phyloP scores from a whole-genome alignment of 2,113 vertebrate species.

The Phrynocephalus versicolor region DNA sequence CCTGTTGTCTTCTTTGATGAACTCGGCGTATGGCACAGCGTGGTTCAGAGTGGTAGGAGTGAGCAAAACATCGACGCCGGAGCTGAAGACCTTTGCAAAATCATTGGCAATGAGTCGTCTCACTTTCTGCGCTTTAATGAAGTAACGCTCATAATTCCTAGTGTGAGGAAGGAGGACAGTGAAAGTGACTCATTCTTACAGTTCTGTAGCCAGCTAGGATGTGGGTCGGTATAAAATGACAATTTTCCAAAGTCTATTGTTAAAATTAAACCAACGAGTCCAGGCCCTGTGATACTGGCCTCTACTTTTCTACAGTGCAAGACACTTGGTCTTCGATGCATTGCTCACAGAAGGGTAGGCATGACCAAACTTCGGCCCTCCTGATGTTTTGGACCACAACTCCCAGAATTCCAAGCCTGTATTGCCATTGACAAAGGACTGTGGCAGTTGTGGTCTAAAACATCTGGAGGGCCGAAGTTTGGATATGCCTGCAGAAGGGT shows the following conservation, averaged over 20 bases:
- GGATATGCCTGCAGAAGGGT: background rate
- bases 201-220: background rate
- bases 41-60: slow-evolving; percentile 90
- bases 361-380: too few species aligned
- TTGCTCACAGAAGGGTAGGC: background rate
- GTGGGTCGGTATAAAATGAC: background rate
- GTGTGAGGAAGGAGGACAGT: background rate
- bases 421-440: too few species aligned
- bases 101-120: slow-evolving; percentile 90
- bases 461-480: too few species aligned
- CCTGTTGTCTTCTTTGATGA: slow-evolving; percentile 91
- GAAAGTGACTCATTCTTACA: background rate
- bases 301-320: background rate
- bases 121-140: slow-evolving; percentile 92
- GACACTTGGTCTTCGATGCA: slow-evolving; percentile 10
- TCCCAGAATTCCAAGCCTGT: too few species aligned
- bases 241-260: background rate
- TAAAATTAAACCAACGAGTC: background rate
- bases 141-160: slow-evolving; percentile 93
- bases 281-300: background rate
- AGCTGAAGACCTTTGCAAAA: slow-evolving; percentile 82
- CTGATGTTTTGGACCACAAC: too few species aligned
- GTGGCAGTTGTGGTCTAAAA: too few species aligned
- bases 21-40: slow-evolving; percentile 79
- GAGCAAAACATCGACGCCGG: slow-evolving; percentile 88